These are phyloP conservation scores for Elgaria multicarinata DNA, from an alignment of 2,113 vertebrate genomes.

Conservation along the genomic window DNA sequence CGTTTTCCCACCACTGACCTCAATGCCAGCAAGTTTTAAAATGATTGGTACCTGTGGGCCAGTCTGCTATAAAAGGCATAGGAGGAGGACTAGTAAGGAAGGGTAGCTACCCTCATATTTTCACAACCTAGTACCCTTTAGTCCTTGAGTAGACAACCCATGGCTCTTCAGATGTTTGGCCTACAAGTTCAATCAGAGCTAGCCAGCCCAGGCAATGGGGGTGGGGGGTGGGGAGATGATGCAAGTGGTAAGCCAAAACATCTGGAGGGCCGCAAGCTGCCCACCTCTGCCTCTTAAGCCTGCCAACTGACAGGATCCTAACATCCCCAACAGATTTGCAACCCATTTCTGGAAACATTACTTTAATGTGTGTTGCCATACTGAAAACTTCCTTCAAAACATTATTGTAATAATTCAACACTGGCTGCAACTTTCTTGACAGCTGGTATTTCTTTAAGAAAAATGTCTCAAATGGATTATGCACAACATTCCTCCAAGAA, in stretches of 20 bases:
- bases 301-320: not conserved
- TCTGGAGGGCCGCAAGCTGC: too few relatives aligned
- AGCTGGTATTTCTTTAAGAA: constrained; percentile 68
- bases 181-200: too few relatives aligned
- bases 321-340: not conserved
- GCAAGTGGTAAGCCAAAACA: too few relatives aligned
- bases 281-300: not conserved
- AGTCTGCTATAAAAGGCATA: not conserved
- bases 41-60: not conserved
- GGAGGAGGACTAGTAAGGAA: not conserved
- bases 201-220: too few relatives aligned
- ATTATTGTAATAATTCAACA: constrained; percentile 62
- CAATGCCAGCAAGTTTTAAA: not conserved
- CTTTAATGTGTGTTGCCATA: constrained; percentile 33
- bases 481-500: constrained; percentile 69
- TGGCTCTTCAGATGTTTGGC: too few relatives aligned
- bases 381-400: constrained; percentile 59
- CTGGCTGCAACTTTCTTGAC: constrained; percentile 65
- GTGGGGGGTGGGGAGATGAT: too few relatives aligned
- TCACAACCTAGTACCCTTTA: not conserved
- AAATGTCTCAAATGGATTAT: constrained; percentile 66
- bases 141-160: not conserved
- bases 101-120: not conserved
- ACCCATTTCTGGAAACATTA: not conserved
- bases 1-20: not conserved